These are phyloP conservation scores for Drosophila nebulosa DNA, from an alignment of 1,140 invertebrate species.

Conservation along the genomic window DNA sequence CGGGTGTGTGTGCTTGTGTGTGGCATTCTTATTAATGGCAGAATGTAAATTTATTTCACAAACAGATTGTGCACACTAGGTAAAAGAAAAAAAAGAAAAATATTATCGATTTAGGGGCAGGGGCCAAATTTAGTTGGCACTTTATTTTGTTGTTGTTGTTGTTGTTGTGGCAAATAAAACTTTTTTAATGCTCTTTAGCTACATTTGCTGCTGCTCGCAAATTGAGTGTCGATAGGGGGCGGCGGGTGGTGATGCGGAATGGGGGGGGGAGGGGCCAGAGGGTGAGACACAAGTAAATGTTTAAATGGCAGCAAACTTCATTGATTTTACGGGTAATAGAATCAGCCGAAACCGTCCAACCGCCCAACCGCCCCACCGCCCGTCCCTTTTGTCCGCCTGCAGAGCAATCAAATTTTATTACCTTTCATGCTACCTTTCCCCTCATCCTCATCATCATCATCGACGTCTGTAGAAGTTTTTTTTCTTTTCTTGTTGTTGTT, in stretches of 20 bases:
- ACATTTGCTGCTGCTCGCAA: neutral
- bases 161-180: neutral
- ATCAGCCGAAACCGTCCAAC: neutral
- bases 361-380: too few species aligned
- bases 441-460: neutral
- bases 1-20: neutral
- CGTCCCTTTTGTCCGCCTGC: too few species aligned
- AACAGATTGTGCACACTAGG: neutral
- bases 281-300: too few species aligned
- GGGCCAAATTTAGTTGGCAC: neutral
- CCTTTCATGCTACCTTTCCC: neutral
- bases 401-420: conserved; percentile 1
- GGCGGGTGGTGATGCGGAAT: too few species aligned
- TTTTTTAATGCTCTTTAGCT: neutral
- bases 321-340: conserved; percentile 1
- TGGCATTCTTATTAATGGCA: neutral
- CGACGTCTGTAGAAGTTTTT: neutral
- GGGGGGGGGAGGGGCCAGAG: too few species aligned
- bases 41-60: neutral
- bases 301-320: conserved; percentile 6
- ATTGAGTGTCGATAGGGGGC: neutral
- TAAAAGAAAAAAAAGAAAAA: neutral
- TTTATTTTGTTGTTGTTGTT: neutral
- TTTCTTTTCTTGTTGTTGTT: neutral
- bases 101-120: neutral